Percentiles rank a stretch among this genome's conserved stretches.
Evolutionary conservation across 2,888 invertebrate species (phyloP).

Genomic region (Orgyia antiqua): DNA sequence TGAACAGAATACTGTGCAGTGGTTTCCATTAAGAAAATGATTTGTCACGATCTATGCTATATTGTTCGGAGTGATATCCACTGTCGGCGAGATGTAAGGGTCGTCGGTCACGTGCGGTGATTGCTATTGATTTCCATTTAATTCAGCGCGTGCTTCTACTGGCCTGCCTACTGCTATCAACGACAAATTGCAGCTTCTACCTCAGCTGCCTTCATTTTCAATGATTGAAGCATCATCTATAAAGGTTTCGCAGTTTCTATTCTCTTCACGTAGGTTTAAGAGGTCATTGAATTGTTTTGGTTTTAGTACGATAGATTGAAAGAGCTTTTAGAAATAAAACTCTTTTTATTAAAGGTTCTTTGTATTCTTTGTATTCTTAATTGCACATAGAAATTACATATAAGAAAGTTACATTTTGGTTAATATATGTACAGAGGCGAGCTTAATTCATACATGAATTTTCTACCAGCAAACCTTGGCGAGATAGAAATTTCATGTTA

Average conservation of each 20-base stretch:
- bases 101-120: constrained; percentile 60
- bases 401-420: no score
- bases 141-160: constrained; percentile 66
- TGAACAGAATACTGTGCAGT: no score
- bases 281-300: no score
- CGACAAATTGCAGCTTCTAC: constrained; percentile 51
- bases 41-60: constrained; percentile 24
- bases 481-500: no score
- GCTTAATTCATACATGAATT: no score
- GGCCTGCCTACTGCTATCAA: constrained; percentile 41
- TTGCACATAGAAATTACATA: no score
- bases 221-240: constrained; percentile 55
- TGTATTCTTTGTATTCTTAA: no score
- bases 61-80: constrained; percentile 22
- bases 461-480: no score
- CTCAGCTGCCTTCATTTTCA: constrained; percentile 48
- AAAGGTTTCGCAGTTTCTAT: constrained; percentile 13
- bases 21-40: constrained; percentile 29
- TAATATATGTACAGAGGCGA: no score
- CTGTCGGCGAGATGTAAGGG: constrained; percentile 49
- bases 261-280: constrained; percentile 7
- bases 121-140: constrained; percentile 76
- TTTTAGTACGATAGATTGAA: no score
- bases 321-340: no score
- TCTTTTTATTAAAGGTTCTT: no score